Evolutionary conservation across 2,797 vertebrate species (phyloP), one percentile per base, ranked within the genome.

Genomic region (Sebastes cheni): DNA sequence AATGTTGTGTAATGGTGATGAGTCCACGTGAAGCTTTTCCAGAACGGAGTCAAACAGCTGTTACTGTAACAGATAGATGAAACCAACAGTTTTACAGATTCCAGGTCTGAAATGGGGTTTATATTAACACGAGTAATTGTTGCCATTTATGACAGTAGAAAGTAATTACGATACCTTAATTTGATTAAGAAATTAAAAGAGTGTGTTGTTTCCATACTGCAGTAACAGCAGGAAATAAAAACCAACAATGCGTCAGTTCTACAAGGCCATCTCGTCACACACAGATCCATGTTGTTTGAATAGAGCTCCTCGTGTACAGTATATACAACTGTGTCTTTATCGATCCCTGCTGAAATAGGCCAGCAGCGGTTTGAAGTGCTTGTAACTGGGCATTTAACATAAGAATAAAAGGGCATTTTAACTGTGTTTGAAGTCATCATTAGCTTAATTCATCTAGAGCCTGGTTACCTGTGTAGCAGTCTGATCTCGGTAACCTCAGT

Each of bases 401-500:
- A n/a, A 3, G 16, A 46, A 6, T 50, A 34, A 72, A 59, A 61
- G 2, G 3, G 8, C 20, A 13, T 30, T 58, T 64, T 7, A 55
- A 61, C 12, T 72, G 25, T 25, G 39, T 23, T 64, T 68, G 20
- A 42, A 77, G 59, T 73, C 25, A 46, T 32, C 30, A 67, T 73
- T 42, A 54, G 50, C 25, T 67, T 46, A 20, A 67, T 75, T 66
- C 1, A 20, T 79, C 29, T 4, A 8, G 34, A 76, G n/a, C 50
- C 30, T 69, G 42, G 27, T 65, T 73, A 54, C 58, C 75, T 55
- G n/a, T 72, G 30, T 18, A 55, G 46, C 27, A 59, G n/a, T 54
- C 27, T 55, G 52, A 81, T 73, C 72, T 23, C 1, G 3, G 42
- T 77, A 32, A 71, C 75, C 62, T 62, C 25, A 14, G 73, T 67